A percentile compares a stretch with the other conserved stretches of the same genome.
These are phyloP conservation scores for Lepilemur ruficaudatus DNA, from an alignment of 2,797 vertebrate species.

Conservation along the genomic window DNA sequence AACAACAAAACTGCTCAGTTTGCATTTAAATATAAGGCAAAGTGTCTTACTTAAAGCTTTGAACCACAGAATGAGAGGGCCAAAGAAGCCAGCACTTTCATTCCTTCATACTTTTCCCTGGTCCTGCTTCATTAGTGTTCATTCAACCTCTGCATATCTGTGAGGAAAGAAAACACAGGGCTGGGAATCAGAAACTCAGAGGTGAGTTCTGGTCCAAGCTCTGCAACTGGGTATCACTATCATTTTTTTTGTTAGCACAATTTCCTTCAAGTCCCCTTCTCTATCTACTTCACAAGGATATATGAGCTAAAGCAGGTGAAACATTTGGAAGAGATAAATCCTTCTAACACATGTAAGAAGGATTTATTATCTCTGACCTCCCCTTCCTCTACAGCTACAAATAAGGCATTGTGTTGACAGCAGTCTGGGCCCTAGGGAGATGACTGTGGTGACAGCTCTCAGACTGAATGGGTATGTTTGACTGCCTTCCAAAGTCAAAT, in stretches of 20 bases:
- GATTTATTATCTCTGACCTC: not conserved
- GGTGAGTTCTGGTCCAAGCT: not conserved
- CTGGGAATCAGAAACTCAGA: not conserved
- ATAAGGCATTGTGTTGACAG: not conserved
- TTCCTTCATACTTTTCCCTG: not conserved
- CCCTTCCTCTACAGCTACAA: not conserved
- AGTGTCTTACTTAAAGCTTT: not conserved
- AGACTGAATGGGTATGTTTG: not conserved
- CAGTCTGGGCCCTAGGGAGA: not conserved
- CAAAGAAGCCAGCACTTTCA: not conserved
- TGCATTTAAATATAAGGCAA: not conserved
- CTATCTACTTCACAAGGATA: not conserved
- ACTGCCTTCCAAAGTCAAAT: not conserved
- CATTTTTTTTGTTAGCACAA: not conserved
- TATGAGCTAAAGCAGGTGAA: not conserved
- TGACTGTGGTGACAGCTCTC: not conserved
- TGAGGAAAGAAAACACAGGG: not conserved
- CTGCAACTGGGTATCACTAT: not conserved
- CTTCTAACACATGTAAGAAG: not conserved
- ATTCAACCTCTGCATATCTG: not conserved
- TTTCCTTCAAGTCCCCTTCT: conserved; percentile 14
- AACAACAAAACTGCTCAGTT: not conserved
- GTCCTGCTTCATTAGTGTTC: not conserved
- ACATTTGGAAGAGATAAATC: not conserved
- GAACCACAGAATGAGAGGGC: not conserved